Evolutionary conservation across 2,797 vertebrate species (phyloP), one percentile per base, ranked within the genome.

Genomic region (Sus cebifrons): DNA sequence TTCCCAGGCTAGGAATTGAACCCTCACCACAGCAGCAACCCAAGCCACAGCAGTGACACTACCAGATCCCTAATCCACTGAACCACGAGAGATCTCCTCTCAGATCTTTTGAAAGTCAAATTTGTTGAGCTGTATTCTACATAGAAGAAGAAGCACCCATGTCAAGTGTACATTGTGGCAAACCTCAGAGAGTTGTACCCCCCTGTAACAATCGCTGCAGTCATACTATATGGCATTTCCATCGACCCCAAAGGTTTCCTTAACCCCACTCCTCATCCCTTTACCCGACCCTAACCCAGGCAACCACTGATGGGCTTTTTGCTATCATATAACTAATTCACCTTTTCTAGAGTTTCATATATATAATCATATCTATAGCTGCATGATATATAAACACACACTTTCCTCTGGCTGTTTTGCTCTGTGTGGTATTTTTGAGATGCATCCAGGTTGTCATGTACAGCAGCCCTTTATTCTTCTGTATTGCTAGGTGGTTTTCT

Each of bases 401-500:
- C 10, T 49, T 79, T 71, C 44, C 18, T 81, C 52, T 71, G 62
- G 21, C 83, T 60, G 77, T 85, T 87, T 67, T 36, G 44, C 44
- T 79, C 36, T 58, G 20, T 62, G 5, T 83, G 60, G 52, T 62
- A 4, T 65, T 75, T 74, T 89, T 86, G 36, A 88, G 40, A 78
- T 77, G 85, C 23, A 6, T 52, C 10, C 17, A 62, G 49, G 23
- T 65, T 78, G 4, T 87, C 17, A 16, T 6, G 6, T 6, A 8
- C 54, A 60, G 70, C 44, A 40, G 29, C 56, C 64, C 12, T 85
- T 92, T 25, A 12, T 68, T 58, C 71, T 10, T 64, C 23, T 78
- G 89, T 75, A n/a, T 56, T 79, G 21, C 64, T 71, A 27, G 70
- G 64, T 71, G 54, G 3, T 86, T 89, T 91, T 84, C 44, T 91